Conservation (phyloP, 1,140 invertebrate species). For the Trachelipus rathkii region DNA sequence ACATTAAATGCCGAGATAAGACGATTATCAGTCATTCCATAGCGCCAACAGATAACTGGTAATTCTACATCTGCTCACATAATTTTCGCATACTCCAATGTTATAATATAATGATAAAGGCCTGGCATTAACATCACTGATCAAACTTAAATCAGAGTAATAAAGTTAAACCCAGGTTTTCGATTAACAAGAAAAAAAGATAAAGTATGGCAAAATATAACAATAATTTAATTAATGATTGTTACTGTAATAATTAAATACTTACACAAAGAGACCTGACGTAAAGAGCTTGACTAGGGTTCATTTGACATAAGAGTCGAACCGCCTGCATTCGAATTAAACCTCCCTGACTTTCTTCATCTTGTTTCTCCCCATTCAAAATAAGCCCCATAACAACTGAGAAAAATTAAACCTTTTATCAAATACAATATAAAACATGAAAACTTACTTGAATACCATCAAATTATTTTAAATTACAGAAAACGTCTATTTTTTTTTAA, state of each 20-base stretch:
- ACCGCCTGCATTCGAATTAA: slow-evolving; percentile 68
- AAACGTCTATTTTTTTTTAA: too few relatives aligned
- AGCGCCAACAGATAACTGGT: not conserved
- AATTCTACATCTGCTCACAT: not conserved
- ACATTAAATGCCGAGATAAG: not conserved
- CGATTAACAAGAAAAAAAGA: not conserved
- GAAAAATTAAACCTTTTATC: slow-evolving; percentile 6
- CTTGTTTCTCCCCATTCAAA: slow-evolving; percentile 78
- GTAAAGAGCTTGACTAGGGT: slow-evolving; percentile 75
- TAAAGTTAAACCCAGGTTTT: too few relatives aligned
- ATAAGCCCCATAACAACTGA: slow-evolving; percentile 42
- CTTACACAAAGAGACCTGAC: slow-evolving; percentile 73
- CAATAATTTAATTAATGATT: not conserved
- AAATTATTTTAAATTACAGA: too few relatives aligned
- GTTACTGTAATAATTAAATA: slow-evolving; percentile 21
- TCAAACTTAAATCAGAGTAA: slow-evolving; percentile 57
- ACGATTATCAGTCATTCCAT: not conserved
- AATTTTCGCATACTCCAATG: slow-evolving; percentile 56
- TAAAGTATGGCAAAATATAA: not conserved
- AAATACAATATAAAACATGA: too few relatives aligned
- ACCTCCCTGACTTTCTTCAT: slow-evolving; percentile 69
- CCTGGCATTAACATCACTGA: slow-evolving; percentile 82
- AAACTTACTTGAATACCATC: too few relatives aligned
- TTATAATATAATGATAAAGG: slow-evolving; percentile 72
- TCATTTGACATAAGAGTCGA: slow-evolving; percentile 79